phyloP scores from a whole-genome alignment of 2,888 invertebrate species.

The Drosophila robusta region DNA sequence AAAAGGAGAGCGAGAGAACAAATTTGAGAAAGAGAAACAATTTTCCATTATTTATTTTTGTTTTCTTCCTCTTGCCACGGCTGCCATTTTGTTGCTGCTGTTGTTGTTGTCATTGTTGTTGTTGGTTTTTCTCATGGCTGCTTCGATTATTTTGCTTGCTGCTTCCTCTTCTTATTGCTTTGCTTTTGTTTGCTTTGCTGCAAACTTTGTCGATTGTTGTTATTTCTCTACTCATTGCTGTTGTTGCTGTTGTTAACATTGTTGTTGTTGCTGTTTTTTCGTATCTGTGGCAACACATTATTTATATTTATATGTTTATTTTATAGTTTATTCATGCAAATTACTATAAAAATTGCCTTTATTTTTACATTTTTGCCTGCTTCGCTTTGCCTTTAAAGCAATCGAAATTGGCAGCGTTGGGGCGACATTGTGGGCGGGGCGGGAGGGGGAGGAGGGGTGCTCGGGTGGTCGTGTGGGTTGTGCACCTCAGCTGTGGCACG shows the following conservation, averaged over 20 bases:
- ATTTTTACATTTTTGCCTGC: constrained; percentile 71
- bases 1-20: constrained; percentile 30
- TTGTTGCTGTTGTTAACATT: constrained; percentile 25
- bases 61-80: constrained; percentile 40
- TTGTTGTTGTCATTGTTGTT: constrained; percentile 36
- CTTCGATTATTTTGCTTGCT: constrained; percentile 55
- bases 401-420: constrained; percentile 43
- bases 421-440: neutral
- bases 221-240: constrained; percentile 36
- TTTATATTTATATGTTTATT: constrained; percentile 82
- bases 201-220: constrained; percentile 57
- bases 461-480: constrained; percentile 10
- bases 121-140: constrained; percentile 61
- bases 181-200: constrained; percentile 59
- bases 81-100: constrained; percentile 55
- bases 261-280: constrained; percentile 30
- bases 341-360: constrained; percentile 80
- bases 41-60: constrained; percentile 80
- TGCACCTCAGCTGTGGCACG: constrained; percentile 45
- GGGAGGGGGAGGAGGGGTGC: neutral
- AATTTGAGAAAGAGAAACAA: constrained; percentile 66
- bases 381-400: constrained; percentile 62
- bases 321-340: constrained; percentile 84
- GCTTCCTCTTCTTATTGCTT: constrained; percentile 52
- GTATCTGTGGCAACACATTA: constrained; percentile 79